Evolutionary conservation across 1,140 invertebrate species (phyloP).

Genomic region (Lepeophtheirus salmonis): DNA sequence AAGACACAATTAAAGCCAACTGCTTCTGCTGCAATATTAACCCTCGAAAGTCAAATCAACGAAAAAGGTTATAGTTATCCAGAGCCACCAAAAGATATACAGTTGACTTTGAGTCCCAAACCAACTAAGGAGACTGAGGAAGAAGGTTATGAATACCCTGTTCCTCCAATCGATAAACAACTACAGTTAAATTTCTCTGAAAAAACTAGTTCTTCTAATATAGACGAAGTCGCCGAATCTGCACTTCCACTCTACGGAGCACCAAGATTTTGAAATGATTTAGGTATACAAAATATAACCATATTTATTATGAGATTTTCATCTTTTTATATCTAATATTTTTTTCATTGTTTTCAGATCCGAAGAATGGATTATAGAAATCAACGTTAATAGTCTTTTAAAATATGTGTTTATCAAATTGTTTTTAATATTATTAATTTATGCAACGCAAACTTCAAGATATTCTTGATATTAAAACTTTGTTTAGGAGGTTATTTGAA

Average conservation of each 20-base stretch:
- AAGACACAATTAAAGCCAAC: too few relatives aligned
- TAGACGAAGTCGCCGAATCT: background rate
- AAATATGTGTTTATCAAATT: too few relatives aligned
- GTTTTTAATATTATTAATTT: too few relatives aligned
- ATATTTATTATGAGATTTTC: too few relatives aligned
- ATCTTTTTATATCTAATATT: too few relatives aligned
- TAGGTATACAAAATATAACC: too few relatives aligned
- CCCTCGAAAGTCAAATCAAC: background rate
- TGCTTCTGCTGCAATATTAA: background rate
- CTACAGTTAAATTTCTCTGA: background rate
- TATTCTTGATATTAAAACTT: too few relatives aligned
- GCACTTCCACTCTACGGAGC: background rate
- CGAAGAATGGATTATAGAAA: too few relatives aligned
- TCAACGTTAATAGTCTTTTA: too few relatives aligned
- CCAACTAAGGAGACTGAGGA: background rate
- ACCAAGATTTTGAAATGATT: background rate
- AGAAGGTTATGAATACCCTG: background rate
- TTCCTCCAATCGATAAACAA: background rate
- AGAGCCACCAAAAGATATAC: background rate
- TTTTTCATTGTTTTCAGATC: too few relatives aligned
- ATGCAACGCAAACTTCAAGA: too few relatives aligned
- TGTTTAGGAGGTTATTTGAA: too few relatives aligned
- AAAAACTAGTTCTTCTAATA: background rate
- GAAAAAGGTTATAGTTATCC: background rate
- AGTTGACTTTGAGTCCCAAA: background rate